A percentile compares a stretch with the other conserved stretches of the same genome.
phyloP scores from a whole-genome alignment of 2,888 invertebrate genomes.

The Esperia sulphurella region DNA sequence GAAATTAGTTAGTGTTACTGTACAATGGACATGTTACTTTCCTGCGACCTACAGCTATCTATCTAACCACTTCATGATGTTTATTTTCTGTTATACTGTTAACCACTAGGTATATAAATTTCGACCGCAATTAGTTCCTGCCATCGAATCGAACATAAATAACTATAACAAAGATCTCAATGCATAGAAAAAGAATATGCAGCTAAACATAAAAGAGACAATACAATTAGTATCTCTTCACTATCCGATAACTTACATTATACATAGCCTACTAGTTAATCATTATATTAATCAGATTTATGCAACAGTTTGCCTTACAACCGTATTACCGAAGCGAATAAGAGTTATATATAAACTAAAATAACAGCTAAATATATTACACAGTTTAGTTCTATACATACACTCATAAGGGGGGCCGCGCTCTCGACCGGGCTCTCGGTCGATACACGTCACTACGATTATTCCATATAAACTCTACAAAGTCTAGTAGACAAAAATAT shows the following conservation, averaged over 20 bases:
- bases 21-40: conserved; percentile 63
- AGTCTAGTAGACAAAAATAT: conserved; percentile 5
- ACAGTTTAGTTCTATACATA: conserved; percentile 23
- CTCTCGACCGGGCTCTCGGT: background rate
- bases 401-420: conserved; percentile 7
- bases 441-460: background rate
- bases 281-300: conserved; percentile 74
- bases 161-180: conserved; percentile 22
- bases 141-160: background rate
- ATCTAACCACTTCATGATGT: conserved; percentile 47
- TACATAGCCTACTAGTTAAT: conserved; percentile 59
- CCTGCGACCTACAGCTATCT: conserved; percentile 58
- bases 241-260: conserved; percentile 59
- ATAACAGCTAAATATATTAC: conserved; percentile 51
- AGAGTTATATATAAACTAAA: conserved; percentile 50
- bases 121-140: background rate
- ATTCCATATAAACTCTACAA: conserved; percentile 5
- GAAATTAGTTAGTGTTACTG: conserved; percentile 75
- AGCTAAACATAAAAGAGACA: conserved; percentile 39
- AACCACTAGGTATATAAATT: conserved; percentile 25
- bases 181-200: conserved; percentile 35
- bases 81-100: conserved; percentile 35
- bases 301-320: conserved; percentile 70
- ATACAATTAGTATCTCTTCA: conserved; percentile 50
- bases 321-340: conserved; percentile 68